phyloP scores from a whole-genome alignment of 2,888 invertebrate species.

The Aleiodes testaceus region DNA sequence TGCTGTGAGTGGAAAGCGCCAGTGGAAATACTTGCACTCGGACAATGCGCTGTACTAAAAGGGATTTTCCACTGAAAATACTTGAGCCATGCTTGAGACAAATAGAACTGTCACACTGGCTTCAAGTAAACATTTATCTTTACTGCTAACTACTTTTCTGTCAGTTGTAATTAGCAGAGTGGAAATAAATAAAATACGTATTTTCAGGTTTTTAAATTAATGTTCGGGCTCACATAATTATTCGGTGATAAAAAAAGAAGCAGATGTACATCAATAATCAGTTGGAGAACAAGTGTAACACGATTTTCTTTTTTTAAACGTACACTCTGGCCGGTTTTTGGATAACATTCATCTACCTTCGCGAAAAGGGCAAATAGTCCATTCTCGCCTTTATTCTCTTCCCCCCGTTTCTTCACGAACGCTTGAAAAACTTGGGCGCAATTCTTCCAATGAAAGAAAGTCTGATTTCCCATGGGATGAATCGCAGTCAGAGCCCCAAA shows the following conservation, averaged over 20 bases:
- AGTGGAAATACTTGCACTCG: no score
- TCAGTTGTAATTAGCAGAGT: conserved; percentile 46
- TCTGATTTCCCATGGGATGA: conserved; percentile 67
- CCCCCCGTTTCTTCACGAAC: conserved; percentile 33
- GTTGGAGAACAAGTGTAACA: not conserved
- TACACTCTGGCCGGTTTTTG: not conserved
- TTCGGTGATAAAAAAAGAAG: not conserved
- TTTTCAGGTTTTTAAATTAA: not conserved
- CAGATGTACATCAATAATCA: not conserved
- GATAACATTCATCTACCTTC: conserved; percentile 2
- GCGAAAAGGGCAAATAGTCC: conserved; percentile 7
- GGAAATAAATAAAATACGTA: conserved; percentile 25
- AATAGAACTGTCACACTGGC: conserved; percentile 45
- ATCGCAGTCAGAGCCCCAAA: conserved; percentile 54
- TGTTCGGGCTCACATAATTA: not conserved
- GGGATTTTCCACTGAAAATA: not conserved
- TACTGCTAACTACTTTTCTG: conserved; percentile 49
- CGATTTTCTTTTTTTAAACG: not conserved
- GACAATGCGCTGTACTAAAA: conserved; percentile 6
- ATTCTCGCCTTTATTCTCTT: conserved; percentile 3
- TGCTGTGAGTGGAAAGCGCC: no score
- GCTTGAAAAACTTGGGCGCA: conserved; percentile 50
- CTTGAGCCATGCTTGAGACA: conserved; percentile 30
- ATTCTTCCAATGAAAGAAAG: conserved; percentile 58
- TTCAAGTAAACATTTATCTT: conserved; percentile 50